phyloP scores from a whole-genome alignment of 1,140 invertebrate species.

The Drosophila malerkotliana region DNA sequence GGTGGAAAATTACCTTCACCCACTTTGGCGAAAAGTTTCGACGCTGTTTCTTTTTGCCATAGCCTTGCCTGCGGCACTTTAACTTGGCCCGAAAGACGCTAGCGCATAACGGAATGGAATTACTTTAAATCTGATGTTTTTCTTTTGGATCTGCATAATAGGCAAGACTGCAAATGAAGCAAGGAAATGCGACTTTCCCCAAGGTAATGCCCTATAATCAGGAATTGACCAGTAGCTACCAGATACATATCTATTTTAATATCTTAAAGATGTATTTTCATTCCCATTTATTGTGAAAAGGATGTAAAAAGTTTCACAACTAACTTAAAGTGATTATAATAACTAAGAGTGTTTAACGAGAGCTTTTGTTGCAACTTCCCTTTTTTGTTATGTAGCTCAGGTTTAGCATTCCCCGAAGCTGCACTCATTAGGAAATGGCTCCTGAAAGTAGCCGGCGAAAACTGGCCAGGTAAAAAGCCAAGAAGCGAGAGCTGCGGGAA shows the following conservation, averaged over 20 bases:
- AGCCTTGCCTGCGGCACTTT: slow-evolving; percentile 25
- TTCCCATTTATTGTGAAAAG: not conserved
- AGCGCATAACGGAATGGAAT: slow-evolving; percentile 19
- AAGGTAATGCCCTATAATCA: not conserved
- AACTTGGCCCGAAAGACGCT: slow-evolving; percentile 24
- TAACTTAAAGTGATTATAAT: slow-evolving; percentile 27
- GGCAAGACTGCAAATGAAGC: not conserved
- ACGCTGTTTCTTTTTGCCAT: not conserved
- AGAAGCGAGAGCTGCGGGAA: slow-evolving; percentile 23
- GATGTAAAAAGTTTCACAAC: slow-evolving; percentile 2
- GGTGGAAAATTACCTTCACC: slow-evolving; percentile 73
- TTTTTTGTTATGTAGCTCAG: not conserved
- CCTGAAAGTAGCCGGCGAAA: slow-evolving; percentile 54
- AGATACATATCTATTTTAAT: too few relatives aligned
- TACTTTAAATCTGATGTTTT: slow-evolving; percentile 25
- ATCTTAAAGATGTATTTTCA: too few relatives aligned
- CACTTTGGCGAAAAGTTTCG: slow-evolving; percentile 59
- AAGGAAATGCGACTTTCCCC: not conserved
- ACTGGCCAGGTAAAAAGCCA: slow-evolving; percentile 28
- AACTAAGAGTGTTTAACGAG: slow-evolving; percentile 5
- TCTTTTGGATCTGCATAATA: slow-evolving; percentile 7
- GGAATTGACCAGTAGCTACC: too few relatives aligned
- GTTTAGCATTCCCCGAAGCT: slow-evolving; percentile 54
- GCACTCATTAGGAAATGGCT: slow-evolving; percentile 67
- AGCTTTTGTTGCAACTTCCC: slow-evolving; percentile 1